These are phyloP conservation scores for Atethmia centrago DNA, from an alignment of 2,888 invertebrate genomes.

Conservation along the genomic window DNA sequence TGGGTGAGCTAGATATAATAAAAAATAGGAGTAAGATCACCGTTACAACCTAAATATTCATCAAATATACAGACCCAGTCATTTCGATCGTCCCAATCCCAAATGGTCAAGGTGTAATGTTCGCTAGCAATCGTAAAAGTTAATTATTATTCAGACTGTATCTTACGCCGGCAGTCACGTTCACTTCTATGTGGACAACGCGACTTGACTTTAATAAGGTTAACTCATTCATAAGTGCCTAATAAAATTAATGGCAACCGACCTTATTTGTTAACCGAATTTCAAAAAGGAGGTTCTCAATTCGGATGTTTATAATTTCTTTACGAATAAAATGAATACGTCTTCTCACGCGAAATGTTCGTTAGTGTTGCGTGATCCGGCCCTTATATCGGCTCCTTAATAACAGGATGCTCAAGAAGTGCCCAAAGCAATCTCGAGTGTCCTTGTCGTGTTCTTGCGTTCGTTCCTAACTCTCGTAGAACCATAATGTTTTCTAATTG, in stretches of 20 bases:
- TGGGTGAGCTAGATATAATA: conserved; percentile 55
- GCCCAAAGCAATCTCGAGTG: conserved; percentile 55
- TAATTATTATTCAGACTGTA: conserved; percentile 80
- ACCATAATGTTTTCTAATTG: conserved; percentile 68
- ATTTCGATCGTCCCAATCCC: conserved; percentile 61
- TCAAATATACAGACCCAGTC: conserved; percentile 49
- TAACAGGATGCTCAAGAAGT: conserved; percentile 50
- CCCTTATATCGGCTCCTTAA: conserved; percentile 51
- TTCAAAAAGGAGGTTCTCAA: no score
- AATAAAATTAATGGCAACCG: conserved; percentile 66
- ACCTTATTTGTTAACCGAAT: conserved; percentile 63
- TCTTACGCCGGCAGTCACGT: conserved; percentile 80
- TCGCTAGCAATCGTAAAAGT: conserved; percentile 73
- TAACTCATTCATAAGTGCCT: conserved; percentile 78
- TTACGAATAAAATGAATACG: conserved; percentile 48
- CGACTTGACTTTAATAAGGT: conserved; percentile 76
- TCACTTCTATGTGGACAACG: conserved; percentile 73
- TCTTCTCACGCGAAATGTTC: conserved; percentile 66
- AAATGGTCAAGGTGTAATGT: conserved; percentile 67
- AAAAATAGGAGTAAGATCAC: conserved; percentile 54
- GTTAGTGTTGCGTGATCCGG: conserved; percentile 66
- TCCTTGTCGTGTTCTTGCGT: conserved; percentile 62
- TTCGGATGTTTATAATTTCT: no score
- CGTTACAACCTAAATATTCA: conserved; percentile 22
- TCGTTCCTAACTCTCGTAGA: conserved; percentile 44